phyloP scores from a whole-genome alignment of 2,888 invertebrate species.

The Mayetiola destructor region DNA sequence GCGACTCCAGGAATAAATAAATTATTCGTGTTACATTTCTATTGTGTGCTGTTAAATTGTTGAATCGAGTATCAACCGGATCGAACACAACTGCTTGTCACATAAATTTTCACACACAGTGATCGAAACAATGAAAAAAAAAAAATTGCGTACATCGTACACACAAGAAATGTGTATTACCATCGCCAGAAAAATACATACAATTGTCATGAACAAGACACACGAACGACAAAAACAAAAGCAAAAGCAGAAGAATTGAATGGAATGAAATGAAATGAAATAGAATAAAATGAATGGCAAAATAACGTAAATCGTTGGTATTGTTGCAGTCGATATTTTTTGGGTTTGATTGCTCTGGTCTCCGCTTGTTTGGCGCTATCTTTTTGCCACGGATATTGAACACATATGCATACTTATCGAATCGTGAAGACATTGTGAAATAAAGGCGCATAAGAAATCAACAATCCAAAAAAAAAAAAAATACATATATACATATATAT shows the following conservation, averaged over 20 bases:
- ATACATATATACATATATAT: no score
- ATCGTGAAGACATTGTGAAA: slow-evolving; percentile 10
- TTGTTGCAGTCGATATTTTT: slow-evolving; percentile 12
- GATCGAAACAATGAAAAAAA: neutral
- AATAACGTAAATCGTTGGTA: slow-evolving; percentile 9
- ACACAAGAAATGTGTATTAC: no score
- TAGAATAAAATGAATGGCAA: neutral
- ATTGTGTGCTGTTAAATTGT: neutral
- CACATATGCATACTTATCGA: slow-evolving; percentile 10
- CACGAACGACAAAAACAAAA: neutral
- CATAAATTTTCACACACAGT: slow-evolving; percentile 12
- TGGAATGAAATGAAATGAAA: neutral
- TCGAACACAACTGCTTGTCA: slow-evolving; percentile 7
- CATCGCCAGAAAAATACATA: neutral
- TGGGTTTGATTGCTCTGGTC: neutral
- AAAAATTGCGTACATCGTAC: no score
- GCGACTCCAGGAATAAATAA: neutral
- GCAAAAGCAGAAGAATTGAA: neutral
- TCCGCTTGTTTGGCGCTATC: neutral
- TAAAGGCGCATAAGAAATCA: no score
- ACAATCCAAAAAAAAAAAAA: no score
- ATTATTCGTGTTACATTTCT: slow-evolving; percentile 1
- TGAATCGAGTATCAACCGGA: neutral
- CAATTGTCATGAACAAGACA: neutral
- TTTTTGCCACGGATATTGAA: neutral